Base-by-base conservation (phyloP, 2,113 vertebrate species). In the Mesitornis unicolor region DNA sequence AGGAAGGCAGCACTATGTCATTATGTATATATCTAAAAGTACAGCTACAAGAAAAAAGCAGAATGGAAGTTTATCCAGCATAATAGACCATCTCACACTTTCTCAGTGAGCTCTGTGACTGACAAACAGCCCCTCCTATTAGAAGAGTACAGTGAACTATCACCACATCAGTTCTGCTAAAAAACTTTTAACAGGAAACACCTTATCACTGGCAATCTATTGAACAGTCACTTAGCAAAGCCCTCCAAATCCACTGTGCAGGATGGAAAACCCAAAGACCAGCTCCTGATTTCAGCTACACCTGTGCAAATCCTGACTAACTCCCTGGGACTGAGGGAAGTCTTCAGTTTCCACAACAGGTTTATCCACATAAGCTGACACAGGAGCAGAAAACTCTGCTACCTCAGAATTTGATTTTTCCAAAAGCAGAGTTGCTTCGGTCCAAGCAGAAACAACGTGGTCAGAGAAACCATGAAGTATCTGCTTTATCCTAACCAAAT, bases 351-450 rank as follows among this genome's bases (percentile, higher is more conserved):
- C 67, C 31, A 47, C 50, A 85, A 77, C 29, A 87, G 54, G 17
- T 96, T 97, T 96, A 95, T 86, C 91, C 76, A 90, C 45, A 80
- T 91, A 94, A 91, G 70, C 84, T 51, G 70, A 84, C 86, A 87
- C 38, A 95, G 84, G 63, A 90, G 57, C 45, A 95, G 81, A 89
- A 96, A 87, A 83, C n/a, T 59, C 81, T 73, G 51, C 53, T 68
- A 75, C 33, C 33, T 50, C 16, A 84, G 60, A 88, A 56, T 69
- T 38, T 79, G 21, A 22, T 91, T 80, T 75, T 84, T 88, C 47
- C 48, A 80, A 87, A 89, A n/a, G 25, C 1, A 80, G 36, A 71
- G 29, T 38, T 48, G 2, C 12, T 80, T 95, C 36, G 48, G 14
- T 36, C 33, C 8, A 87, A 45, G 48, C 20, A 69, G 43, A 93